Conservation (phyloP, 2,113 vertebrate genomes). For the Syngnathoides biaculeatus region DNA sequence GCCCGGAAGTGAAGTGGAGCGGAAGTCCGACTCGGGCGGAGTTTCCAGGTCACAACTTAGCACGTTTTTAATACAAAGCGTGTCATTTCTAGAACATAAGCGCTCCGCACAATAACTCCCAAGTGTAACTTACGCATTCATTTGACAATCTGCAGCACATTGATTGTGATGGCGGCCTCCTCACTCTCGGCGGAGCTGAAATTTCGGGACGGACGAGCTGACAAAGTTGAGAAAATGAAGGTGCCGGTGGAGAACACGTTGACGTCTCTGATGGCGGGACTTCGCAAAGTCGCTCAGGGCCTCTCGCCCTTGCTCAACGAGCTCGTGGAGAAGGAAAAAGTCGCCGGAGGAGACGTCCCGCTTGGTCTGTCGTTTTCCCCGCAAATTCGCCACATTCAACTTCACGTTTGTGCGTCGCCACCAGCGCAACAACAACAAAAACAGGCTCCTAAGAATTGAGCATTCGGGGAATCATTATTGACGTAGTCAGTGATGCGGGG, state of each 20-base stretch:
- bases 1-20: too few species aligned
- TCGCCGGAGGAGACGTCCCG: slow-evolving; percentile 26
- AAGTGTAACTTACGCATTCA: neutral
- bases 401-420: too few species aligned
- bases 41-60: neutral
- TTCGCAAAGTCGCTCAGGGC: slow-evolving; percentile 32
- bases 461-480: too few species aligned
- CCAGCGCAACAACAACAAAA: too few species aligned
- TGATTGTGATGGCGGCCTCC: slow-evolving; percentile 42
- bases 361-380: neutral
- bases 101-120: neutral
- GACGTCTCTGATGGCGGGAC: slow-evolving; percentile 37
- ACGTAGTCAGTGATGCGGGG: neutral
- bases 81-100: neutral
- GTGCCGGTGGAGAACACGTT: slow-evolving; percentile 48
- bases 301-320: slow-evolving; percentile 58
- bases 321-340: slow-evolving; percentile 56
- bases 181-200: slow-evolving; percentile 47
- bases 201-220: slow-evolving; percentile 43
- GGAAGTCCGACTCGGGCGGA: neutral
- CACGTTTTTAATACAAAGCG: neutral
- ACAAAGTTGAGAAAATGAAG: slow-evolving; percentile 28
- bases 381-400: neutral
- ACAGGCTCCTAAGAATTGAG: too few species aligned
- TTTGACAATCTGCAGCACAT: neutral